phyloP scores from a whole-genome alignment of 2,888 invertebrate species.

The Lumbricus terrestris region DNA sequence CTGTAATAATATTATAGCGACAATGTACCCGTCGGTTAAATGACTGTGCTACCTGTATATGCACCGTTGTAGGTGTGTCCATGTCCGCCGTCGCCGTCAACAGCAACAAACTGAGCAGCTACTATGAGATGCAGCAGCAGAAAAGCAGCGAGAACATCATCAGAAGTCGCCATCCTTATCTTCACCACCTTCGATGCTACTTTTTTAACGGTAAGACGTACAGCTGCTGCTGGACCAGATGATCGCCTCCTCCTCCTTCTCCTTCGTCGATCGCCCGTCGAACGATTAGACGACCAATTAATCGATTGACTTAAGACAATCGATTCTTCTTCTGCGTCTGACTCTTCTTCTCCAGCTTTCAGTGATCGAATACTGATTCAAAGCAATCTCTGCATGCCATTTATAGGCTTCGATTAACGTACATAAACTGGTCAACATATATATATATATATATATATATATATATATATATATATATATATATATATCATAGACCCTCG shows the following conservation, averaged over 20 bases:
- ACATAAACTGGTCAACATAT: not conserved
- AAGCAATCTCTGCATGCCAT: not conserved
- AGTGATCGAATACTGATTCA: too few species aligned
- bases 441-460: too few species aligned
- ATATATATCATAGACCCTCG: not conserved
- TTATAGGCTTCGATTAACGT: not conserved
- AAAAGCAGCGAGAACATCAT: not conserved
- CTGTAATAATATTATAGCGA: not conserved
- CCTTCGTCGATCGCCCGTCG: too few species aligned
- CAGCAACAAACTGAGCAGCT: not conserved
- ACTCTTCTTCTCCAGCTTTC: too few species aligned
- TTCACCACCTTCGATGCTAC: not conserved
- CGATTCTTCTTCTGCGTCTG: not conserved
- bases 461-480: not conserved
- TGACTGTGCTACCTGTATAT: not conserved
- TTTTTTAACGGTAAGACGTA: not conserved
- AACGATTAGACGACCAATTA: not conserved
- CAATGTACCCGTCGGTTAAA: not conserved
- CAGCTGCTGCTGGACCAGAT: not conserved
- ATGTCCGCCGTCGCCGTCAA: not conserved
- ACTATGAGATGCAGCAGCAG: not conserved
- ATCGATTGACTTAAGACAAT: not conserved
- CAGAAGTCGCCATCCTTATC: not conserved
- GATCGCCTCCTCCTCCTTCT: not conserved
- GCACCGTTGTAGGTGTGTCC: not conserved